Conservation (phyloP, 1,140 invertebrate genomes). For the Amphibalanus amphitrite region DNA sequence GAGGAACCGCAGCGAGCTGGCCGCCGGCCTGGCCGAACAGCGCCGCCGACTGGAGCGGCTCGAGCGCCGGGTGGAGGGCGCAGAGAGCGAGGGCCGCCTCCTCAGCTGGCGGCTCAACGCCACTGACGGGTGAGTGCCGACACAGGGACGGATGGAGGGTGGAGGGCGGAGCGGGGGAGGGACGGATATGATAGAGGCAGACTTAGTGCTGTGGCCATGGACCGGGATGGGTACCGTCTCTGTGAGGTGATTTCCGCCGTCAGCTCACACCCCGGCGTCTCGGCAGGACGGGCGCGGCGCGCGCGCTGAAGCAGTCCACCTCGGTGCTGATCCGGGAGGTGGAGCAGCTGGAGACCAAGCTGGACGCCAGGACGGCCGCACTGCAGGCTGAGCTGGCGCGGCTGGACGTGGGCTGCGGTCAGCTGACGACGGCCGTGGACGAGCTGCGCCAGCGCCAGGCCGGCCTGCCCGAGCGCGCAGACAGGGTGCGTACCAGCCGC, state of each 20-base stretch:
- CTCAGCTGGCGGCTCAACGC: neutral
- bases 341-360: neutral
- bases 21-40: too few species aligned
- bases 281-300: neutral
- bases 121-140: neutral
- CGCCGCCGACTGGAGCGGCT: neutral
- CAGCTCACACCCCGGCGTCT: too few species aligned
- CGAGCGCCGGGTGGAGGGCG: neutral
- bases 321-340: neutral
- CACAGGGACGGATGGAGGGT: too few species aligned
- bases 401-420: neutral
- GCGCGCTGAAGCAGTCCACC: neutral
- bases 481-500: neutral
- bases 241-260: too few species aligned
- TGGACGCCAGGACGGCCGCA: neutral
- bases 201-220: too few species aligned
- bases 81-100: neutral
- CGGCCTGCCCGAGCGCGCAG: neutral
- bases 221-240: too few species aligned
- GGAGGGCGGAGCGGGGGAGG: too few species aligned
- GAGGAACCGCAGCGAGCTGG: neutral
- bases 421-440: neutral
- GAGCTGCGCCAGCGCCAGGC: neutral
- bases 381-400: neutral
- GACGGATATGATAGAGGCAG: too few species aligned